These are phyloP conservation scores for Thalpophila matura DNA, from an alignment of 2,888 invertebrate species.

Conservation along the genomic window DNA sequence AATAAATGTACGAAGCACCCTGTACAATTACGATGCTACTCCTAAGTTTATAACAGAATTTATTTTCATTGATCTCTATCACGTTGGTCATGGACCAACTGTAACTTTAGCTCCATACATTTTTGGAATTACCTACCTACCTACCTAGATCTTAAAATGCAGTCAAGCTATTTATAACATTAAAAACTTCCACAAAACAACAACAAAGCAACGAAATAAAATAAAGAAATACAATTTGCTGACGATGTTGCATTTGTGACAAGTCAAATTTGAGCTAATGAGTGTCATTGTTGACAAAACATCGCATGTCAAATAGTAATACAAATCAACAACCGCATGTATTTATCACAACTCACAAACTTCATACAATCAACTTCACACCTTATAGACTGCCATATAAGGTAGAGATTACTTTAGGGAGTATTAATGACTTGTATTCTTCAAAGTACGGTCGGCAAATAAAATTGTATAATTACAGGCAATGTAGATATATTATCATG, in stretches of 20 bases:
- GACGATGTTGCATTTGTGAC: constrained; percentile 61
- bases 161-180: too few species aligned
- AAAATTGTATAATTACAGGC: constrained; percentile 79
- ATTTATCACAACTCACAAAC: constrained; percentile 26
- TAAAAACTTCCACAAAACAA: not conserved
- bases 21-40: too few species aligned
- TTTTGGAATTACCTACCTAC: too few species aligned
- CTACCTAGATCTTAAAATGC: too few species aligned
- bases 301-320: constrained; percentile 79
- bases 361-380: not conserved
- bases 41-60: too few species aligned
- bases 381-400: fast-evolving
- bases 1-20: too few species aligned
- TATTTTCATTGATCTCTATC: too few species aligned
- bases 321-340: constrained; percentile 33
- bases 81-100: too few species aligned
- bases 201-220: constrained; percentile 42
- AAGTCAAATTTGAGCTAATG: constrained; percentile 72
- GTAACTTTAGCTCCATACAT: too few species aligned
- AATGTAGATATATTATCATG: constrained; percentile 77
- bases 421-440: constrained; percentile 31
- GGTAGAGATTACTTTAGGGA: constrained; percentile 19
- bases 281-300: constrained; percentile 71
- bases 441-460: constrained; percentile 55
- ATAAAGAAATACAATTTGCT: constrained; percentile 54